A percentile compares a stretch with the other conserved stretches of the same genome.
Conservation (phyloP, 2,113 vertebrate genomes). For the Sterna hirundo region DNA sequence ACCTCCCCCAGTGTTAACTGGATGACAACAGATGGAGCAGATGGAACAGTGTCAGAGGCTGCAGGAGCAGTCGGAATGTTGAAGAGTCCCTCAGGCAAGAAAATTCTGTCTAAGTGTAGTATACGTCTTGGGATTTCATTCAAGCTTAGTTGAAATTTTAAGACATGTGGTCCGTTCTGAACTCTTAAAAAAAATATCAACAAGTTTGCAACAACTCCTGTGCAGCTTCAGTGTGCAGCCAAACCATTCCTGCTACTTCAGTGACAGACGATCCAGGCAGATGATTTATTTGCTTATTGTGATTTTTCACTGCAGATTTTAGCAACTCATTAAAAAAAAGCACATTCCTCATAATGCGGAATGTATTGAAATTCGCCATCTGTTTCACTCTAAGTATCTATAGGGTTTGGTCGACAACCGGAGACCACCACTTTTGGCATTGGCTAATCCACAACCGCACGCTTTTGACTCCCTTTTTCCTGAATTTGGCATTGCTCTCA, state of each 20-base stretch:
- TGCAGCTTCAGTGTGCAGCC: neutral
- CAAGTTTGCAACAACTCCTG: neutral
- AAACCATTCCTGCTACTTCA: neutral
- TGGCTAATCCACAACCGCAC: neutral
- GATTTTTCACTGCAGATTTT: conserved; percentile 38
- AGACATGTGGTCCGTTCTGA: neutral
- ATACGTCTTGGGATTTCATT: conserved; percentile 29
- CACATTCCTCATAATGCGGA: conserved; percentile 17
- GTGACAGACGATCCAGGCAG: neutral
- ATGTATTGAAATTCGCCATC: conserved; percentile 58
- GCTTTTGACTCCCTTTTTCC: neutral
- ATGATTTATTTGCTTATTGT: conserved; percentile 16
- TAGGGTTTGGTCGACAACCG: conserved; percentile 28
- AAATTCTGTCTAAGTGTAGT: neutral
- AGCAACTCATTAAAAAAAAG: conserved; percentile 9
- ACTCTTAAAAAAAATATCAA: neutral
- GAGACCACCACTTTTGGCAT: neutral
- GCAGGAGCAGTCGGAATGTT: conserved; percentile 1
- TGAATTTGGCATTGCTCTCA: neutral
- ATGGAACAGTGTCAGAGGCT: conserved; percentile 45
- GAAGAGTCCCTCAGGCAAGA: conserved; percentile 28
- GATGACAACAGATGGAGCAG: conserved; percentile 55
- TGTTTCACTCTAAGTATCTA: conserved; percentile 30
- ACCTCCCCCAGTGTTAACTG: conserved; percentile 30
- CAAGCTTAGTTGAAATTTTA: conserved; percentile 27